Conservation (phyloP, 2,888 invertebrate genomes). For the Lacanobia oleracea region DNA sequence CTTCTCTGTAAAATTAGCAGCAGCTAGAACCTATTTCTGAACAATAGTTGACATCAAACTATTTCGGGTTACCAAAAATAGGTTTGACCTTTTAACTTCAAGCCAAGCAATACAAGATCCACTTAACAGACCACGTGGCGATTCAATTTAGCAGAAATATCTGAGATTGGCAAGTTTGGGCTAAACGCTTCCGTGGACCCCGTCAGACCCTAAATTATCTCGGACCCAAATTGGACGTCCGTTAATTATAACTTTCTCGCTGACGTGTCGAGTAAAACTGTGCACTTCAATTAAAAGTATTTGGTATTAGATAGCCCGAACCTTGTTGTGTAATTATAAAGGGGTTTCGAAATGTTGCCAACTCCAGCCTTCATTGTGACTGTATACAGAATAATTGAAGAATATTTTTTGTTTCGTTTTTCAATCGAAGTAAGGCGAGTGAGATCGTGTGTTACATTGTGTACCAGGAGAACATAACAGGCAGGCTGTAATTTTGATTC, state of each 20-base stretch:
- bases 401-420: constrained; percentile 45
- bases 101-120: constrained; percentile 11
- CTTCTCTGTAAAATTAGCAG: not conserved
- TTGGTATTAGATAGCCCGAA: constrained; percentile 67
- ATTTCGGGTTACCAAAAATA: constrained; percentile 21
- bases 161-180: constrained; percentile 54
- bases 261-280: constrained; percentile 78
- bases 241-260: constrained; percentile 86
- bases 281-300: constrained; percentile 83
- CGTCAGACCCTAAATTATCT: constrained; percentile 83
- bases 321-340: constrained; percentile 69
- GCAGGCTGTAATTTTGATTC: not conserved
- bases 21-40: not conserved
- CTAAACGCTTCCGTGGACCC: constrained; percentile 64
- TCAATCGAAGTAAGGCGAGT: constrained; percentile 14
- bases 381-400: constrained; percentile 45
- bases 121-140: constrained; percentile 15
- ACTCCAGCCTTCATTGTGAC: constrained; percentile 36
- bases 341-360: constrained; percentile 49
- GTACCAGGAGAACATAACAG: constrained; percentile 9
- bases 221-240: constrained; percentile 78
- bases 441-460: not conserved
- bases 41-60: not conserved
- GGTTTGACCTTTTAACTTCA: constrained; percentile 21
- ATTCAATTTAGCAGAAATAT: constrained; percentile 55